Percentiles rank a stretch among this genome's conserved stretches.
Conservation (phyloP, 2,113 vertebrate genomes). For the Chaetodon auriga region DNA sequence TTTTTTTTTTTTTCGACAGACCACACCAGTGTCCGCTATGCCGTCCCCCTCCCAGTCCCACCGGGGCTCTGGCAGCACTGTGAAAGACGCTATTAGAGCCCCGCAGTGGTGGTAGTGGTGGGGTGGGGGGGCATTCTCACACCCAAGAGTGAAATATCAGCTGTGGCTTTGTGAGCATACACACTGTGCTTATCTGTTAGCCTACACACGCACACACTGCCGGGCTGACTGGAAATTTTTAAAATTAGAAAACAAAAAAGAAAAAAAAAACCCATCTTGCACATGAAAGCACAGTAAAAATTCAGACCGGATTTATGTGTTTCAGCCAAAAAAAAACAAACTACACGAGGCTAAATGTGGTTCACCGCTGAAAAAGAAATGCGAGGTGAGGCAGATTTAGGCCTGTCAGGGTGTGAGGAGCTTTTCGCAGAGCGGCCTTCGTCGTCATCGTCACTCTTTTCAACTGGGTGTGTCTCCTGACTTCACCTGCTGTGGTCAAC, state of each 20-base stretch:
- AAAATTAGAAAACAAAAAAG: slow-evolving; percentile 5
- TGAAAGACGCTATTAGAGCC: slow-evolving; percentile 49
- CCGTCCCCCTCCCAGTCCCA: slow-evolving; percentile 22
- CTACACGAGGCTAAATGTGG: slow-evolving; percentile 44
- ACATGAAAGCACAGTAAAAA: slow-evolving; percentile 36
- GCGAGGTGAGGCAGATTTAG: slow-evolving; percentile 52
- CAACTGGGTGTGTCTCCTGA: slow-evolving; percentile 66
- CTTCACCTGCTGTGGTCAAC: slow-evolving; percentile 79
- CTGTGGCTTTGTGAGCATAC: slow-evolving; percentile 62
- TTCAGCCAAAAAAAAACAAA: slow-evolving; percentile 20
- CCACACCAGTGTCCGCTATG: slow-evolving; percentile 65
- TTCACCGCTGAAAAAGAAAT: slow-evolving; percentile 40
- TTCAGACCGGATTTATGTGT: slow-evolving; percentile 30
- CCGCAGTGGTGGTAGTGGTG: slow-evolving; percentile 12
- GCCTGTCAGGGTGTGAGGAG: slow-evolving; percentile 46
- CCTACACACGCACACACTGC: slow-evolving; percentile 37
- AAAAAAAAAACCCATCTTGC: background rate
- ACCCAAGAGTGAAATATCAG: slow-evolving; percentile 72
- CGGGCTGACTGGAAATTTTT: slow-evolving; percentile 28
- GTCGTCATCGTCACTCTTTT: slow-evolving; percentile 3
- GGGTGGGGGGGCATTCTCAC: slow-evolving; percentile 55
- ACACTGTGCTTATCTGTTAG: slow-evolving; percentile 71
- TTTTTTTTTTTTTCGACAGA: slow-evolving; percentile 62
- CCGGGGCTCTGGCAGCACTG: slow-evolving; percentile 19
- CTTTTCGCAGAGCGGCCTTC: slow-evolving; percentile 35